A percentile compares a stretch with the other conserved stretches of the same genome.
These are phyloP conservation scores for Gobio occitaniae DNA, from an alignment of 2,797 vertebrate genomes.

Conservation along the genomic window DNA sequence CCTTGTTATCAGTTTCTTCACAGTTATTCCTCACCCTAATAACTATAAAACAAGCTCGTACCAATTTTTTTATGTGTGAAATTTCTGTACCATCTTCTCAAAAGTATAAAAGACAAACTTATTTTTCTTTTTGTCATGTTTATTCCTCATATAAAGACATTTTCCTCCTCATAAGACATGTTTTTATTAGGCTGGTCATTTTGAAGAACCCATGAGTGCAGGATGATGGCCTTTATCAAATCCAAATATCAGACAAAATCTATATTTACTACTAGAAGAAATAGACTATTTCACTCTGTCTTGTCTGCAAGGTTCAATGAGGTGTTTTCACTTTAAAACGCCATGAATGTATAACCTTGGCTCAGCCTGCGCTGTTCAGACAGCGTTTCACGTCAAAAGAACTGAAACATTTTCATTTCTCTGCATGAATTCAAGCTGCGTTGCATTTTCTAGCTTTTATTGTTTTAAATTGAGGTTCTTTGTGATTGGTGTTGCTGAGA, in stretches of 20 bases:
- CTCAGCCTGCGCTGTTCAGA: slow-evolving; percentile 3
- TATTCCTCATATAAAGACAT: background rate
- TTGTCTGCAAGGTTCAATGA: slow-evolving; percentile 20
- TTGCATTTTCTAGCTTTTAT: slow-evolving; percentile 62
- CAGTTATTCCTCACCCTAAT: slow-evolving; percentile 3
- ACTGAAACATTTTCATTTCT: slow-evolving; percentile 20
- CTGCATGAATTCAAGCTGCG: background rate
- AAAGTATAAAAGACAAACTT: slow-evolving; percentile 26
- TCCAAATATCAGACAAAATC: slow-evolving; percentile 3
- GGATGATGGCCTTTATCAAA: slow-evolving; percentile 11
- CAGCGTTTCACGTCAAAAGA: background rate
- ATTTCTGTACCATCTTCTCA: slow-evolving; percentile 36
- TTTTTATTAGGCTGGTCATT: background rate
- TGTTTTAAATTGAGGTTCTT: slow-evolving; percentile 71
- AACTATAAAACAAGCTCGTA: background rate
- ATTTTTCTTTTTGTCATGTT: slow-evolving; percentile 17
- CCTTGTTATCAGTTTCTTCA: background rate
- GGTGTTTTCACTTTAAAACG: slow-evolving; percentile 13
- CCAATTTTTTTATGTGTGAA: slow-evolving; percentile 46
- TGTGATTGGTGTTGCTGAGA: slow-evolving; percentile 46
- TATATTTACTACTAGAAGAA: slow-evolving; percentile 27
- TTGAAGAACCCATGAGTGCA: slow-evolving; percentile 1
- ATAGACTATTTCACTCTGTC: slow-evolving; percentile 5
- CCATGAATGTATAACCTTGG: slow-evolving; percentile 43
- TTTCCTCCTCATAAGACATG: background rate